Evolutionary conservation across 2,888 invertebrate genomes (phyloP), one percentile per base, ranked within the genome.

Genomic region (Rutpela maculata): DNA sequence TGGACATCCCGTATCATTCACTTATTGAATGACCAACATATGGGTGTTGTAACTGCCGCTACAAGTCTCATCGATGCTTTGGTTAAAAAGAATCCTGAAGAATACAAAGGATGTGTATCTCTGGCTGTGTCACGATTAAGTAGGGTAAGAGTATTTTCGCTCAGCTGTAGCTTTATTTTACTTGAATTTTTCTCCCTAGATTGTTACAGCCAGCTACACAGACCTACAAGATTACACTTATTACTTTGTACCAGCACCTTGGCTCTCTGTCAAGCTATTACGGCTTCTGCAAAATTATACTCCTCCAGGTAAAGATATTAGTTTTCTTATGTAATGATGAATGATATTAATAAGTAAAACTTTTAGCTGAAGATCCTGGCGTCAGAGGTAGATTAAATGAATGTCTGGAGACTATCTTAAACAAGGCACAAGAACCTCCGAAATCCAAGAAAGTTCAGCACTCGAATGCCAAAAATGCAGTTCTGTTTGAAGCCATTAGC

Each of bases 381-480:
- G 98, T 99, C 1, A 93, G 98, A 82, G 98, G 98, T 17, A 94
- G 99, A 80, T 92, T 99, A 62, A 98, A 99, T 87, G 99, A 99
- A 91, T 99, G 99, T 87, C 91, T 99, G 86, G 99, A 99, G 91
- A 98, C 98, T 19, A 99, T 99, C 88, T 92, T 99, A 86, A 99
- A 99, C 90, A 99, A 99, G 92, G 99, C 99, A 19, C 99, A 99
- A 90, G 99, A 99, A 90, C 99, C 99, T 83, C 99, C 99, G 35
- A 99, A 99, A 91, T 99, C 99, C 67, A 99, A 99, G 91, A 99
- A 99, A 91, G 99, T 99, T 35, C 99, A 99, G 91, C 99, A 99
- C 91, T 99, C 99, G 67, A 99, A 99, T 92, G 99, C 99, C 76
- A 99, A 99, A 91, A 99, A 99, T 92, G 99, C 99, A 70, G 99